phyloP scores from a whole-genome alignment of 2,113 vertebrate genomes.

The Neogobius melanostomus region DNA sequence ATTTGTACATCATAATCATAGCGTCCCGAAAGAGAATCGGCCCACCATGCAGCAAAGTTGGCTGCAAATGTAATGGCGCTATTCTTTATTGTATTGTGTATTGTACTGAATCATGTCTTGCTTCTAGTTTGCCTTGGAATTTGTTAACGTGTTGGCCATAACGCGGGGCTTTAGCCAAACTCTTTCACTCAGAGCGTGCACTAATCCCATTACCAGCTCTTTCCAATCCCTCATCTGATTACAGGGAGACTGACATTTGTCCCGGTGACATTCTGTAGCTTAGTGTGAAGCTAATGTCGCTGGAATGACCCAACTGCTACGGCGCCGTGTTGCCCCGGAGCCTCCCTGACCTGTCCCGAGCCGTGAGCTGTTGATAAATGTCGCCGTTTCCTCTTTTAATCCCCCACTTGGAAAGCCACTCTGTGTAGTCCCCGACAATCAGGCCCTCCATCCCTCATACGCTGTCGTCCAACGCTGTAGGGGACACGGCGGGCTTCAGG shows the following conservation, averaged over 20 bases:
- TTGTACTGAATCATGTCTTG: too few relatives aligned
- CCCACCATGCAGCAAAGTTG: too few relatives aligned
- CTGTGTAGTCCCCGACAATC: constrained; percentile 49
- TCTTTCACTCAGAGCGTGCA: constrained; percentile 27
- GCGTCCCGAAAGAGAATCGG: too few relatives aligned
- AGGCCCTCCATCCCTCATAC: constrained; percentile 61
- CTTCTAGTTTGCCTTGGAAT: too few relatives aligned
- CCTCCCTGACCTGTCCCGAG: background rate
- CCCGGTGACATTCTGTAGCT: constrained; percentile 18
- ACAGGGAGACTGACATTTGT: constrained; percentile 32
- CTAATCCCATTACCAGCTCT: constrained; percentile 42
- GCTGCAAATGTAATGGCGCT: too few relatives aligned
- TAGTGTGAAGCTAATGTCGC: constrained; percentile 14
- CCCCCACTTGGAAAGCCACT: constrained; percentile 67
- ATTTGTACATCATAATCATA: too few relatives aligned
- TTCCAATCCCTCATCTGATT: constrained; percentile 36
- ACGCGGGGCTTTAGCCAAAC: constrained; percentile 15
- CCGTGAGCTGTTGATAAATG: constrained; percentile 56
- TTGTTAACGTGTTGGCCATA: background rate
- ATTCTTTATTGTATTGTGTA: too few relatives aligned
- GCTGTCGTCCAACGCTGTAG: constrained; percentile 18
- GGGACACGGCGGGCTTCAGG: too few relatives aligned
- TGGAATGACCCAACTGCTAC: constrained; percentile 12
- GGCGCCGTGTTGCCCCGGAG: background rate
- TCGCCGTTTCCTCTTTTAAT: constrained; percentile 60